phyloP scores from a whole-genome alignment of 2,797 vertebrate genomes.

The Podarcis lilfordi region DNA sequence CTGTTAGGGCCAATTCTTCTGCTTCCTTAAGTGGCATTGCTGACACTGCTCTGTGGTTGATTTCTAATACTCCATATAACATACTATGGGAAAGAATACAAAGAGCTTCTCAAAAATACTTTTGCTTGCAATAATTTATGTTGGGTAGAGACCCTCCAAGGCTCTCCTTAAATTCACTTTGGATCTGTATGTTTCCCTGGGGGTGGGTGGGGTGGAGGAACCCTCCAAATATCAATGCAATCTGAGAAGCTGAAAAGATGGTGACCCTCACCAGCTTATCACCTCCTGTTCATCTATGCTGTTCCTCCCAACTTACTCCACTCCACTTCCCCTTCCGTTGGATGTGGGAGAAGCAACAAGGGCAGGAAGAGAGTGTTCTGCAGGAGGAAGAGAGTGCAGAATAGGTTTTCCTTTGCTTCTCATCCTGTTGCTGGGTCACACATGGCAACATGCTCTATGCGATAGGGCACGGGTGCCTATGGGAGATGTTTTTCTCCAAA shows the following conservation, averaged over 20 bases:
- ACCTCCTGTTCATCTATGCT: neutral
- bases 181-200: neutral
- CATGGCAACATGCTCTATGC: neutral
- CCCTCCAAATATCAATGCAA: too few relatives aligned
- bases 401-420: neutral
- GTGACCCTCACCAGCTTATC: neutral
- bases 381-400: neutral
- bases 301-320: neutral
- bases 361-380: neutral
- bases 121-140: neutral
- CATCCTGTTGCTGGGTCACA: neutral
- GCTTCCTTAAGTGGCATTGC: too few relatives aligned
- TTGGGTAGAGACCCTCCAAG: neutral
- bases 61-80: neutral
- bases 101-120: neutral
- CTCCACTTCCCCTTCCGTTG: neutral
- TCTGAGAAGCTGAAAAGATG: too few relatives aligned
- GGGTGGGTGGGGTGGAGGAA: too few relatives aligned
- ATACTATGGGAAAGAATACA: neutral
- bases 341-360: neutral
- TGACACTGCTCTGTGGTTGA: too few relatives aligned
- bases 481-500: neutral
- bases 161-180: neutral
- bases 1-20: too few relatives aligned
- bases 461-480: neutral